A percentile compares a stretch with the other conserved stretches of the same genome.
phyloP scores from a whole-genome alignment of 2,888 invertebrate genomes.

The Beris chalybata region DNA sequence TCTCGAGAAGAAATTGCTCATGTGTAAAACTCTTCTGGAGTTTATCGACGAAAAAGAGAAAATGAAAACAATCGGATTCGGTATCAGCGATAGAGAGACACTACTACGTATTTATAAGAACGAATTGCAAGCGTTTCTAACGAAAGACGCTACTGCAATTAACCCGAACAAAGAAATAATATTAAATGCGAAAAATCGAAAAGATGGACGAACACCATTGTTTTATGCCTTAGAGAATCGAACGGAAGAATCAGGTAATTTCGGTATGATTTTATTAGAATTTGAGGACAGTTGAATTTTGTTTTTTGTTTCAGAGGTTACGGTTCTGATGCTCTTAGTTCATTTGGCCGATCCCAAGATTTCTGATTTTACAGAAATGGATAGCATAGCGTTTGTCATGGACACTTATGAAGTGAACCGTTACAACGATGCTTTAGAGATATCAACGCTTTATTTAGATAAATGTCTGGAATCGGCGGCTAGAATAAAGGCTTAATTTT shows the following conservation, averaged over 20 bases:
- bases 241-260: conserved; percentile 18
- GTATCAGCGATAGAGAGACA: conserved; percentile 34
- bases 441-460: conserved; percentile 43
- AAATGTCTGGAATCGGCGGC: conserved; percentile 11
- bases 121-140: background rate
- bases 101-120: conserved; percentile 6
- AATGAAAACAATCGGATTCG: conserved; percentile 21
- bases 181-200: conserved; percentile 47
- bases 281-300: background rate
- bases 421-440: conserved; percentile 48
- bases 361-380: conserved; percentile 48
- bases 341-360: conserved; percentile 48
- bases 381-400: conserved; percentile 47
- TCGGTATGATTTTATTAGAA: conserved; percentile 45
- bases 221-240: conserved; percentile 49
- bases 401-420: conserved; percentile 45
- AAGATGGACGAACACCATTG: conserved; percentile 48
- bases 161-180: conserved; percentile 43
- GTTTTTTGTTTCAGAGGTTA: conserved; percentile 31
- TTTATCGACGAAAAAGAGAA: conserved; percentile 44
- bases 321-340: conserved; percentile 30
- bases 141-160: background rate
- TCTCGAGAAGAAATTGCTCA: conserved; percentile 46
- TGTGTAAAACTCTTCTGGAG: conserved; percentile 48
- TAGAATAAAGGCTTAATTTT: background rate